These are phyloP conservation scores for Zoanthus sociatus DNA, from an alignment of 92 coral and sea anemone genomes.

Conservation along the genomic window DNA sequence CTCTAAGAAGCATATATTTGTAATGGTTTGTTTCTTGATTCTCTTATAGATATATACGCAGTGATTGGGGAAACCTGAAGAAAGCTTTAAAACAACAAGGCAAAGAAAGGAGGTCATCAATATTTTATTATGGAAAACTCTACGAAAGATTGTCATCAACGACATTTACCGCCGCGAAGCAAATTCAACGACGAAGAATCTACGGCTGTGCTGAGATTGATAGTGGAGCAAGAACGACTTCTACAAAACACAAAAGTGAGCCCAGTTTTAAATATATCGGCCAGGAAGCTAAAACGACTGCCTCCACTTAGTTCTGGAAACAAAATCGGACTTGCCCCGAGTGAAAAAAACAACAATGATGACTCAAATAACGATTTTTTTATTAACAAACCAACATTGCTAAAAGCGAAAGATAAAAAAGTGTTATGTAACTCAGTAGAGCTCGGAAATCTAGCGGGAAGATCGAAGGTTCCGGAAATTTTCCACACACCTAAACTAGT, in stretches of 20 bases:
- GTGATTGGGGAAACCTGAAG: slow-evolving; percentile 16
- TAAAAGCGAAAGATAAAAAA: slow-evolving; percentile 69
- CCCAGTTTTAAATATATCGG: slow-evolving; percentile 81
- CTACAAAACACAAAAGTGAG: slow-evolving; percentile 80
- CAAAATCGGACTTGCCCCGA: slow-evolving; percentile 57
- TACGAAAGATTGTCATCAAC: slow-evolving; percentile 27
- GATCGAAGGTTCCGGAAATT: slow-evolving; percentile 77
- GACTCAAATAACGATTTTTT: slow-evolving; percentile 61
- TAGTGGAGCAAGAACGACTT: slow-evolving; percentile 87
- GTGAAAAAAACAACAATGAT: slow-evolving; percentile 60
- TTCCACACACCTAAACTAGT: slow-evolving; percentile 83
- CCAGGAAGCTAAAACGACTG: slow-evolving; percentile 78
- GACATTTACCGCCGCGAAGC: slow-evolving; percentile 84
- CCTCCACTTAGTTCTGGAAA: slow-evolving; percentile 81
- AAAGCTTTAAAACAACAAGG: not conserved
- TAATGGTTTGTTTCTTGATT: not conserved
- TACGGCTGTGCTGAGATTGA: slow-evolving; percentile 88
- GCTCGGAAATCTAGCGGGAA: slow-evolving; percentile 54
- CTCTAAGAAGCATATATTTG: not conserved
- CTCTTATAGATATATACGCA: not conserved
- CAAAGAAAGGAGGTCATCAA: not conserved
- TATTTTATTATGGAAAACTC: slow-evolving; percentile 46
- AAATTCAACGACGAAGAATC: slow-evolving; percentile 98
- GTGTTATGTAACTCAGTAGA: slow-evolving; percentile 53
- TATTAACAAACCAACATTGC: slow-evolving; percentile 74